phyloP scores from a whole-genome alignment of 1,140 invertebrate species.

The Pectinophora gossypiella region DNA sequence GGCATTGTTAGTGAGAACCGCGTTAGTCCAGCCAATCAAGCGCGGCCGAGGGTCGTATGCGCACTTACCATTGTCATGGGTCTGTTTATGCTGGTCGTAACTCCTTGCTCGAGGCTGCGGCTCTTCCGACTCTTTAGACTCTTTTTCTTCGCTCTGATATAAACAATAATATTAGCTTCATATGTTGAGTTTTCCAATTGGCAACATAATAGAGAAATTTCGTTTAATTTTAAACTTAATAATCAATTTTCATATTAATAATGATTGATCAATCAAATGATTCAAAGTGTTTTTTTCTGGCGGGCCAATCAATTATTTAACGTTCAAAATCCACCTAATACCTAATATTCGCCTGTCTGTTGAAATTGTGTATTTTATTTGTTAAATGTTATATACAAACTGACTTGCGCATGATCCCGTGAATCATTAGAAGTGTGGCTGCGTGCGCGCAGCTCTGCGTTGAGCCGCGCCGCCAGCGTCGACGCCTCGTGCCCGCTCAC shows the following conservation, averaged over 20 bases:
- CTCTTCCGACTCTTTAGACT: constrained; percentile 50
- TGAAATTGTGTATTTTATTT: too few species aligned
- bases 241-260: too few species aligned
- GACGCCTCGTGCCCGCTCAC: constrained; percentile 87
- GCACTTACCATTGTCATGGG: constrained; percentile 58
- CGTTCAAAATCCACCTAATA: too few species aligned
- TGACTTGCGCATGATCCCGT: constrained; percentile 11
- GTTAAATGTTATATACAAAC: too few species aligned
- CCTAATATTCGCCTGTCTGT: too few species aligned
- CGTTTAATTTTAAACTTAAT: too few species aligned
- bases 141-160: constrained; percentile 52
- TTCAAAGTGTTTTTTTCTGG: too few species aligned
- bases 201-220: too few species aligned
- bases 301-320: too few species aligned
- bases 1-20: background rate
- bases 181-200: too few species aligned
- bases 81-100: constrained; percentile 70
- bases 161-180: background rate
- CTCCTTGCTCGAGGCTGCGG: constrained; percentile 63
- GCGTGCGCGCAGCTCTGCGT: constrained; percentile 79
- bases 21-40: background rate
- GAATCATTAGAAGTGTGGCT: constrained; percentile 25
- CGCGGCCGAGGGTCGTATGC: background rate
- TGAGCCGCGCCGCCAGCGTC: constrained; percentile 82
- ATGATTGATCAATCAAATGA: too few species aligned